phyloP scores from a whole-genome alignment of 2,113 vertebrate genomes.

The Ameiurus melas region DNA sequence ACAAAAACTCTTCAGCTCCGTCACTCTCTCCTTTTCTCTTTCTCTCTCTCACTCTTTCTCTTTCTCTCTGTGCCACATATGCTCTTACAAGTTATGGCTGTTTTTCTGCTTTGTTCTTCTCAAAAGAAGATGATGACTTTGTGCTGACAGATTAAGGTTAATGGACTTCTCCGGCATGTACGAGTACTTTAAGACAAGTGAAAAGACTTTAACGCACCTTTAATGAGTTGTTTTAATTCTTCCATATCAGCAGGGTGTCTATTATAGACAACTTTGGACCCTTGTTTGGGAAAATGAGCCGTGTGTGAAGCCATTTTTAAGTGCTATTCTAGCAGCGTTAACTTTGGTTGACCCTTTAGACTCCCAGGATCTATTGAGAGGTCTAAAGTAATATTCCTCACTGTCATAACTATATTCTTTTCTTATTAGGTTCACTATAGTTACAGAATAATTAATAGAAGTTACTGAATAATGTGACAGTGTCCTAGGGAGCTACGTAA shows the following conservation, averaged over 20 bases:
- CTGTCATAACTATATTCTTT: background rate
- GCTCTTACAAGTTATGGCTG: constrained; percentile 19
- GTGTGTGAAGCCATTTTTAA: background rate
- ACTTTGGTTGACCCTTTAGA: background rate
- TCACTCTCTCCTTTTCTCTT: constrained; percentile 15
- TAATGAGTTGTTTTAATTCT: constrained; percentile 3
- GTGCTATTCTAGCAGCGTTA: background rate
- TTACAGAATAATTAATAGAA: background rate
- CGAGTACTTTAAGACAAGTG: constrained; percentile 14
- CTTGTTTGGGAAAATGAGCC: background rate
- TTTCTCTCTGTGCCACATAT: background rate
- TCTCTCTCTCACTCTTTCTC: background rate
- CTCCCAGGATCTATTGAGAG: background rate
- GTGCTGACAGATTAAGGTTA: constrained; percentile 42
- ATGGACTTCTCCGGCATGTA: constrained; percentile 4
- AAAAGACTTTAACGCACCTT: constrained; percentile 10
- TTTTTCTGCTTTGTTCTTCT: constrained; percentile 42
- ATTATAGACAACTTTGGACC: background rate
- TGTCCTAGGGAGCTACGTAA: background rate
- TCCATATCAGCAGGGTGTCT: background rate
- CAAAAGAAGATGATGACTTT: constrained; percentile 31
- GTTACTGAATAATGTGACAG: background rate
- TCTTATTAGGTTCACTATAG: background rate
- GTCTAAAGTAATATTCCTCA: background rate
- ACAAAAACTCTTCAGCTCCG: constrained; percentile 22